phyloP scores from a whole-genome alignment of 2,113 vertebrate species.

The Carassius auratus region DNA sequence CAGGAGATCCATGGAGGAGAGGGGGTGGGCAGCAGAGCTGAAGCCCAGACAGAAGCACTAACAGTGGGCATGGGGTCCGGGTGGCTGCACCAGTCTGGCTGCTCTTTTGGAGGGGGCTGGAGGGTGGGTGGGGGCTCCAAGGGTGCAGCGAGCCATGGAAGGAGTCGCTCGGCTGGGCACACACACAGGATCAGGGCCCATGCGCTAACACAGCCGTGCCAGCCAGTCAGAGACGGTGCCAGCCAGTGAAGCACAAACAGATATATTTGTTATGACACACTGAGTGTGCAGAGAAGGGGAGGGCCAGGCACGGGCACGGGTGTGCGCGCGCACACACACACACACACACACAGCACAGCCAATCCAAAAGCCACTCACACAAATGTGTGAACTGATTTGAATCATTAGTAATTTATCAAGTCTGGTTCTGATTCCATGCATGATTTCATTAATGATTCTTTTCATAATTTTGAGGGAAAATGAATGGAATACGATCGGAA shows the following conservation, averaged over 20 bases:
- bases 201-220: conserved; percentile 89
- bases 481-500: not conserved
- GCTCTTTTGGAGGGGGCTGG: conserved; percentile 70
- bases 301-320: too few relatives aligned
- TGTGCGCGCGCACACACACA: not conserved
- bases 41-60: conserved; percentile 71
- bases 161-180: conserved; percentile 90
- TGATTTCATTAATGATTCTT: not conserved
- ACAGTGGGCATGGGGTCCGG: conserved; percentile 82
- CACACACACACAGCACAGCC: conserved; percentile 49
- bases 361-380: too few relatives aligned
- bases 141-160: conserved; percentile 85
- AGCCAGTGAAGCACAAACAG: conserved; percentile 92
- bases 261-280: conserved; percentile 98
- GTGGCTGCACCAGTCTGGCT: conserved; percentile 86
- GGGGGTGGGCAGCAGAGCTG: not conserved
- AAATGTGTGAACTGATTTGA: too few relatives aligned
- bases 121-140: conserved; percentile 10
- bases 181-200: conserved; percentile 81
- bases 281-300: conserved; percentile 75
- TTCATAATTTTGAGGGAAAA: not conserved
- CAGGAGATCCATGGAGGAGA: conserved; percentile 2
- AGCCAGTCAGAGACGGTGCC: conserved; percentile 95
- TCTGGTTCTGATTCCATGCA: too few relatives aligned
- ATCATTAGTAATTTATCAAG: too few relatives aligned